A percentile compares a stretch with the other conserved stretches of the same genome.
Conservation (phyloP, 2,113 vertebrate genomes). For the Gymnobelideus leadbeateri region DNA sequence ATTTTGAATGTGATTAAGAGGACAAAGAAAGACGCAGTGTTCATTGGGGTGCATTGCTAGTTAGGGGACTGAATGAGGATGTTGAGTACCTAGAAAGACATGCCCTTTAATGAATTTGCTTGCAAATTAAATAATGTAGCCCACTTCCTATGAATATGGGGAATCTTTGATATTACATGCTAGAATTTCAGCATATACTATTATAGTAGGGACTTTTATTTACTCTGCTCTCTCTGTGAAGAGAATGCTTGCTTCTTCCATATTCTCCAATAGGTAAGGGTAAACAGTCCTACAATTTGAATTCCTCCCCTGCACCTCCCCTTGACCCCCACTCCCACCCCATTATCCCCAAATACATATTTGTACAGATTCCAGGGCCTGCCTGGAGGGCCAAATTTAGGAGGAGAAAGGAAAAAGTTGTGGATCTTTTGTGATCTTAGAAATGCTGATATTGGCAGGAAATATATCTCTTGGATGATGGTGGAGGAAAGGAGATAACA, state of each 20-base stretch:
- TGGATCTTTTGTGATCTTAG: neutral
- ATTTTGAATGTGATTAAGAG: neutral
- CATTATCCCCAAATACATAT: neutral
- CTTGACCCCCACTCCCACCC: neutral
- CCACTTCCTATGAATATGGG: neutral
- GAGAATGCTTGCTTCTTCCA: neutral
- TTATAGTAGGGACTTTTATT: neutral
- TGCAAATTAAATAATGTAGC: neutral
- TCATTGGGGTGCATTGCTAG: neutral
- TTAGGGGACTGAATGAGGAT: neutral
- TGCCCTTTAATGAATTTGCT: neutral
- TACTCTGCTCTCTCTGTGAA: neutral
- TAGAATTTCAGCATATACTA: neutral
- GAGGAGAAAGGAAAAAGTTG: neutral
- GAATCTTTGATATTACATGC: neutral
- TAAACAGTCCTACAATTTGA: neutral
- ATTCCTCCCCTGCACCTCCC: neutral
- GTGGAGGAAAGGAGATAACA: neutral
- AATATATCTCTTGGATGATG: neutral
- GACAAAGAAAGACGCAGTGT: neutral
- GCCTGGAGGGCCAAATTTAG: neutral
- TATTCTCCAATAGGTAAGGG: neutral
- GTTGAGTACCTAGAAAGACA: neutral
- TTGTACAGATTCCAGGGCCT: neutral
- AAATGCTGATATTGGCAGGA: neutral